Evolutionary conservation across 2,888 invertebrate species (phyloP), one percentile per base, ranked within the genome.

Genomic region (Lasiommata megera): DNA sequence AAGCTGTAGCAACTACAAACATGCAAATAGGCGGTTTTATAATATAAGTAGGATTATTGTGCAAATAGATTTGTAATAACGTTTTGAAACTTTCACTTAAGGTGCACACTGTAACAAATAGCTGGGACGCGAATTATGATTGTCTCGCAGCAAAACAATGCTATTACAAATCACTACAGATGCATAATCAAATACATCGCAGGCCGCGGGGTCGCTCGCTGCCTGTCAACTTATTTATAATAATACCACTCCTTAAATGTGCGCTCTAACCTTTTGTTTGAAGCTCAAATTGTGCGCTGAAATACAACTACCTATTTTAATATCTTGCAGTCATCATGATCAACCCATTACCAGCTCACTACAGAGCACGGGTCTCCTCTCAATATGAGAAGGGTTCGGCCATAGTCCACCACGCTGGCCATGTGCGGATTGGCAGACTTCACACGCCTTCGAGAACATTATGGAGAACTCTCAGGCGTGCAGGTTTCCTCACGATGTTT

Each of bases 121-220:
- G 38, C 14, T 7, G 8, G 11, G 41, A 29, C 43, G 53, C 48
- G 52, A 56, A 38, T 40, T 55, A 41, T 7, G 34, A 37, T 23
- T 28, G 34, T 48, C 41, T 28, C 11, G 31, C 46, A 38, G 40
- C 53, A 36, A 56, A 54, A 62, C 62, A 62, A 60, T 60, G 52
- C 52, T 36, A 12, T 52, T 50, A 55, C 62, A 62, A 62, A 60
- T 62, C 62, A 60, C 43, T 37, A 12, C 51, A 60, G 47, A 52
- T 46, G 40, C 52, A 47, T 40, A 44, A 56, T 56, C 50, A 8
- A 52, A 52, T 52, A 37, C 16, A 28, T 31, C 47, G 52, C 18
- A 52, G 52, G 40, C 14, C 47, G 28, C 46, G 16, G 43, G 36
- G 8, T n/a, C 18, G 36, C 18, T 11, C 23, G 23, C 40, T 47